Conservation (phyloP, 2,888 invertebrate species). For the Conops quadrifasciatus region DNA sequence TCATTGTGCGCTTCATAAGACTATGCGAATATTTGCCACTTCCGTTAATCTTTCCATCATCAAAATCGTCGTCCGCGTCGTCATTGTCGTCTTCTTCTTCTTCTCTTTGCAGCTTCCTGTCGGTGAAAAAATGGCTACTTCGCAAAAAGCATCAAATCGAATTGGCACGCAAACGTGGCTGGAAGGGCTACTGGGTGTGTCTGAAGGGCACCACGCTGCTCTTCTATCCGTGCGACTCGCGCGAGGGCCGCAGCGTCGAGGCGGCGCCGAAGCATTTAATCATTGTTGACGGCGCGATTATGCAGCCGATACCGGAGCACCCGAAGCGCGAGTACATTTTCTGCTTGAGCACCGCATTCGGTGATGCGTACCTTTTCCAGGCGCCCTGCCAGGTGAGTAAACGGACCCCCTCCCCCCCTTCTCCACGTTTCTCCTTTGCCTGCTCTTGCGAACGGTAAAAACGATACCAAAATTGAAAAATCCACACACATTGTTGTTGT, state of each 20-base stretch:
- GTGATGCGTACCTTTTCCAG: conserved; percentile 97
- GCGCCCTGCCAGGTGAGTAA: conserved; percentile 79
- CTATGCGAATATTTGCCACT: not conserved
- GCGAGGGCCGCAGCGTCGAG: conserved; percentile 89
- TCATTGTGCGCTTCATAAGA: not conserved
- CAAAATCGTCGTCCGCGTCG: not conserved
- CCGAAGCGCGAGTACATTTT: conserved; percentile 98
- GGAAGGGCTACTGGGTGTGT: conserved; percentile 99
- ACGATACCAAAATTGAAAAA: too few relatives aligned
- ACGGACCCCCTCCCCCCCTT: too few relatives aligned
- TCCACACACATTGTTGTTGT: too few relatives aligned
- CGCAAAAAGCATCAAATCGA: conserved; percentile 97
- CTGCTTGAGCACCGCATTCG: conserved; percentile 97
- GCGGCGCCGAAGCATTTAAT: conserved; percentile 94
- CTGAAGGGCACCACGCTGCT: conserved; percentile 95
- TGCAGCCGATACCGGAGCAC: conserved; percentile 99
- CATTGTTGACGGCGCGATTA: conserved; percentile 95
- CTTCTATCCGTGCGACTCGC: conserved; percentile 94
- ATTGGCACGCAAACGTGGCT: conserved; percentile 92
- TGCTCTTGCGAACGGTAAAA: too few relatives aligned
- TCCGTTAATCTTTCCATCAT: conserved; percentile 2
- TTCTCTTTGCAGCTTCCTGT: conserved; percentile 79
- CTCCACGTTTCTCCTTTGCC: too few relatives aligned
- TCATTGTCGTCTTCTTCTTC: not conserved
- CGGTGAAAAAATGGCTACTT: conserved; percentile 97